Evolutionary conservation across 2,113 vertebrate species (phyloP), one percentile per base, ranked within the genome.

Genomic region (Puntigrus tetrazona): DNA sequence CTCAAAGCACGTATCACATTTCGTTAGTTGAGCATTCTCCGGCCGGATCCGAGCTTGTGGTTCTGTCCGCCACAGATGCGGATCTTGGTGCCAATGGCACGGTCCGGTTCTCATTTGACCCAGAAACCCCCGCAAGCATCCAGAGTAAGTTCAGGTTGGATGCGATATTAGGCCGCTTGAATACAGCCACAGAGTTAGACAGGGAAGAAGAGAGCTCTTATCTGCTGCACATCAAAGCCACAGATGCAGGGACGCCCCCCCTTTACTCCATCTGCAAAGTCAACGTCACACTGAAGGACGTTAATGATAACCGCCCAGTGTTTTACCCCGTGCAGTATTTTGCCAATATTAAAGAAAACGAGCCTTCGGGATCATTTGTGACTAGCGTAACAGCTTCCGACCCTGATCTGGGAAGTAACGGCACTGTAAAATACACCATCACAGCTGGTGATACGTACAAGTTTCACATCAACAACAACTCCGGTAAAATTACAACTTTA

Each of bases 291-390:
- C 87, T 99, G 45, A 91, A 95, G 90, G 98, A 99, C 88, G 88
- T 97, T 52, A 99, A 99, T 82, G 98, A 99, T 92, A 98, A 99
- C 76, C 96, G 96, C 88, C 98, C 98, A 0, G 93, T 97, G 55
- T 99, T 99, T 91, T 99, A 99, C 86, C 98, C 98, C 0, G 75
- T 98, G 82, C 98, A 98, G 82, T 99, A 99, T 90, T 99, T 99
- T 90, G 96, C 98, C 74, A 97, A 96, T 9, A 95, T 99, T 29
- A 97, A 97, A 82, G 98, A 99, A 89, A 99, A 99, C 1, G 97
- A 99, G 87, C 98, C 98, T 2, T 91, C 95, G 0, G 97, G 96
- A 14, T 96, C 96, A 84, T 96, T 95, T 5, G 94, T 99, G 84
- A 95, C 96, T 67, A 95, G 94, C 0, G 96, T 98, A 77, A 96